phyloP scores from a whole-genome alignment of 2,888 invertebrate species.

The Tricholauxania praeusta region DNA sequence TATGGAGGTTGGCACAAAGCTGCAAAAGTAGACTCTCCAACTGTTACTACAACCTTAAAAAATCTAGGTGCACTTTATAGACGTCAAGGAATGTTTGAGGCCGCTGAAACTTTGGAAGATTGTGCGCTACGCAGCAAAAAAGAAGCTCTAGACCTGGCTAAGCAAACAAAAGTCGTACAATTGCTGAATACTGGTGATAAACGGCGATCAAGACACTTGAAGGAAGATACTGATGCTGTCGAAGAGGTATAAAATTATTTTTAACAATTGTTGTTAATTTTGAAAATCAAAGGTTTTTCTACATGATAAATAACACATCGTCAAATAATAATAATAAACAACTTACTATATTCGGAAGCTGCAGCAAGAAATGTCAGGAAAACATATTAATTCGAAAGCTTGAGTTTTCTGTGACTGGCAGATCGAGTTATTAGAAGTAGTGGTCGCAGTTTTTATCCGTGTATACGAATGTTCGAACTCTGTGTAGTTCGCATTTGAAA shows the following conservation, averaged over 20 bases:
- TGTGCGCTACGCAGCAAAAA: constrained; percentile 96
- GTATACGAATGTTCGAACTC: too few species aligned
- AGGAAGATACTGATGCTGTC: constrained; percentile 62
- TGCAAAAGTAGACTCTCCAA: constrained; percentile 97
- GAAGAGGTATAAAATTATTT: constrained; percentile 59
- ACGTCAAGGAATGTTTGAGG: constrained; percentile 98
- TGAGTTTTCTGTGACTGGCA: too few species aligned
- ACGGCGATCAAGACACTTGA: constrained; percentile 71
- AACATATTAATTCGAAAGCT: too few species aligned
- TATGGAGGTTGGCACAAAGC: constrained; percentile 98
- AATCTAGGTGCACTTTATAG: constrained; percentile 98
- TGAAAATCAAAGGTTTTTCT: too few species aligned
- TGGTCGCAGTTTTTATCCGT: too few species aligned
- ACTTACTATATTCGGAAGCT: too few species aligned
- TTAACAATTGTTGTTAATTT: not conserved
- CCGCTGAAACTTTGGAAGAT: constrained; percentile 98
- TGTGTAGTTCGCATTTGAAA: too few species aligned
- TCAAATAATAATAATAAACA: too few species aligned
- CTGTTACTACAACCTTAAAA: constrained; percentile 97
- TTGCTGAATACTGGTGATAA: constrained; percentile 73
- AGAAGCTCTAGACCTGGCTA: constrained; percentile 94
- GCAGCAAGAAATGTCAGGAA: too few species aligned
- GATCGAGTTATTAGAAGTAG: too few species aligned
- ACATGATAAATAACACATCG: too few species aligned
- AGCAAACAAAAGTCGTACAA: constrained; percentile 87